These are phyloP conservation scores for Coleophora flavipennella DNA, from an alignment of 2,888 invertebrate genomes.

Conservation along the genomic window DNA sequence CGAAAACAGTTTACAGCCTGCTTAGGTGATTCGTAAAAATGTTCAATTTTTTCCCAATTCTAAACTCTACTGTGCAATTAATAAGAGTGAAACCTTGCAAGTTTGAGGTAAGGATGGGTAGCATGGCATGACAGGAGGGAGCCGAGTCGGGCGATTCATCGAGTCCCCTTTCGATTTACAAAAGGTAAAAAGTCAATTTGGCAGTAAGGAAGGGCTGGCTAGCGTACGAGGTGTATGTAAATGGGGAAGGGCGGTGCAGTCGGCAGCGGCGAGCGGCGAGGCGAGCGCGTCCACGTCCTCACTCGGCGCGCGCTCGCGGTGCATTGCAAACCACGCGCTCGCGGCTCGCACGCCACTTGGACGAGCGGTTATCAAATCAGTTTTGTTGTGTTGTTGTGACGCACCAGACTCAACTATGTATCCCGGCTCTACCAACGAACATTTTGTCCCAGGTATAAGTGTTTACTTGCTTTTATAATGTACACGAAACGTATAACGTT, in stretches of 20 bases:
- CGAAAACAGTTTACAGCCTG: conserved; percentile 7
- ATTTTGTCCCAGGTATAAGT: conserved; percentile 46
- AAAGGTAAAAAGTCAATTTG: conserved; percentile 71
- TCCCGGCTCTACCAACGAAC: conserved; percentile 57
- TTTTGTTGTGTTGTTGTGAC: conserved; percentile 20
- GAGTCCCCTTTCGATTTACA: conserved; percentile 65
- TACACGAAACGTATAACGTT: too few species aligned
- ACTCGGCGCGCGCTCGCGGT: conserved; percentile 24
- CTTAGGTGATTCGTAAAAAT: conserved; percentile 12
- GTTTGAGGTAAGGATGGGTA: conserved; percentile 25
- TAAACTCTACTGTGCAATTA: conserved; percentile 14
- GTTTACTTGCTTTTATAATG: not conserved
- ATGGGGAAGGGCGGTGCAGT: conserved; percentile 67
- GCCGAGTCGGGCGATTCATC: conserved; percentile 45
- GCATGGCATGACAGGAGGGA: conserved; percentile 36
- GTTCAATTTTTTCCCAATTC: conserved; percentile 11
- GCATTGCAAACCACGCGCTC: conserved; percentile 29
- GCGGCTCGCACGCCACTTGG: conserved; percentile 12
- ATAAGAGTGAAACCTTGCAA: conserved; percentile 28
- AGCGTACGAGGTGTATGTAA: conserved; percentile 53
- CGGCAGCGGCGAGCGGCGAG: conserved; percentile 31
- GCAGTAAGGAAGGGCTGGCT: conserved; percentile 63
- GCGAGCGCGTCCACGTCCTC: conserved; percentile 26
- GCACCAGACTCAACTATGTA: conserved; percentile 39
- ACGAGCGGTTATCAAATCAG: conserved; percentile 13